Conservation (phyloP, 2,797 vertebrate species). For the Hydrolagus colliei region DNA sequence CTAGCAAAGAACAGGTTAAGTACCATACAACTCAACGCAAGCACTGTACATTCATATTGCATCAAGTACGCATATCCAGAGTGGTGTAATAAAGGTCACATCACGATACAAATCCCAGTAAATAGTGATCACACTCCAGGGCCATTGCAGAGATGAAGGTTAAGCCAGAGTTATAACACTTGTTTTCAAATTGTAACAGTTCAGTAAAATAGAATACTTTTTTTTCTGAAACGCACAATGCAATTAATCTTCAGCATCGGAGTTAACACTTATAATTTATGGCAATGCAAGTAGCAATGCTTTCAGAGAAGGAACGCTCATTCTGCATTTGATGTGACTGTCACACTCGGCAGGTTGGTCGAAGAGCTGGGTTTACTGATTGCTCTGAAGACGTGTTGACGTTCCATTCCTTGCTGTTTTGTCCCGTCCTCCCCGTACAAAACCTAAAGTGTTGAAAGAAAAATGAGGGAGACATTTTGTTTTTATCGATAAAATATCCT, state of each 20-base stretch:
- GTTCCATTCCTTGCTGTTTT: constrained; percentile 75
- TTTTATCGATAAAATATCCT: not conserved
- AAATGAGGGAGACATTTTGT: not conserved
- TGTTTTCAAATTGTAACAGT: not conserved
- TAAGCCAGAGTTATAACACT: constrained; percentile 7
- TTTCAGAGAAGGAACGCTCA: not conserved
- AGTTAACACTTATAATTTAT: constrained; percentile 1
- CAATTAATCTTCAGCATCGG: not conserved
- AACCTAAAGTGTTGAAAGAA: constrained; percentile 60
- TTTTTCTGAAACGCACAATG: not conserved
- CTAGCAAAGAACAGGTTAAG: constrained; percentile 54
- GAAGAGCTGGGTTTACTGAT: constrained; percentile 48
- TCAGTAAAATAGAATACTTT: constrained; percentile 11
- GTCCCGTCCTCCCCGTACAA: constrained; percentile 61
- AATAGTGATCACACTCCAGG: constrained; percentile 54
- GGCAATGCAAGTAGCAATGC: too few relatives aligned
- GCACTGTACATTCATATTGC: constrained; percentile 62
- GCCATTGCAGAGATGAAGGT: not conserved
- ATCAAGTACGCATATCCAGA: constrained; percentile 58
- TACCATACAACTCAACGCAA: constrained; percentile 53
- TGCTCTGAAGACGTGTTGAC: constrained; percentile 63
- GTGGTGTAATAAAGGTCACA: constrained; percentile 60
- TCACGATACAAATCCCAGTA: constrained; percentile 44
- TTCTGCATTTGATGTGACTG: constrained; percentile 42
- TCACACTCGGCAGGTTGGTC: constrained; percentile 37